phyloP scores from a whole-genome alignment of 2,888 invertebrate species.

The Cerastoderma edule region DNA sequence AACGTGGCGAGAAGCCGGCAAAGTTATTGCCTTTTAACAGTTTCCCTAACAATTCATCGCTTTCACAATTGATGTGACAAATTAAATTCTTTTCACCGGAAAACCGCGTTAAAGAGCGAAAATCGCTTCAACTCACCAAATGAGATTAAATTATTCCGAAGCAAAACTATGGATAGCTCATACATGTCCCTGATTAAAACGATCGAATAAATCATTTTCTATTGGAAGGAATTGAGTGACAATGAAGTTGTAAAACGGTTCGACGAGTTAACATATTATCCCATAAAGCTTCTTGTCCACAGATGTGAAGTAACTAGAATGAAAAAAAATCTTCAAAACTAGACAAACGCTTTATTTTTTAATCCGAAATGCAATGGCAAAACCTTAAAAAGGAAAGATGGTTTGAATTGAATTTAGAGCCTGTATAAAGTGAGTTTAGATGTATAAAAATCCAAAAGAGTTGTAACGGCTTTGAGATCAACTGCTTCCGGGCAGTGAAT shows the following conservation, averaged over 20 bases:
- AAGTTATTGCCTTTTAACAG: conserved; percentile 55
- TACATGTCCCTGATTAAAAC: conserved; percentile 20
- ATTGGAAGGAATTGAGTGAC: conserved; percentile 14
- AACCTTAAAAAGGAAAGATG: too few species aligned
- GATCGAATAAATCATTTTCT: conserved; percentile 20
- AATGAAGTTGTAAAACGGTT: conserved; percentile 10
- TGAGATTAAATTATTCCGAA: conserved; percentile 32
- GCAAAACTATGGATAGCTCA: conserved; percentile 10
- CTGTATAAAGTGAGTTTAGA: too few species aligned
- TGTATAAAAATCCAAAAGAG: too few species aligned
- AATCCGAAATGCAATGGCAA: too few species aligned
- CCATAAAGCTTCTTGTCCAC: neutral
- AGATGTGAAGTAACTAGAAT: too few species aligned
- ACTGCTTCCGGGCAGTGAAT: too few species aligned
- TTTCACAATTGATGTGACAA: conserved; percentile 47
- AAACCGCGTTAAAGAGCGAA: conserved; percentile 31
- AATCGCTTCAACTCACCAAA: conserved; percentile 31
- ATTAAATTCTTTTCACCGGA: conserved; percentile 48
- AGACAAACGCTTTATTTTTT: too few species aligned
- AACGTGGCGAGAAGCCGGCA: conserved; percentile 47
- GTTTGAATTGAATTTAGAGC: too few species aligned
- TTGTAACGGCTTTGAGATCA: too few species aligned
- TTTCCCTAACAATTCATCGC: conserved; percentile 37
- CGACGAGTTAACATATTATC: neutral
- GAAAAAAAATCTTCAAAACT: too few species aligned